Conservation (phyloP, 2,113 vertebrate genomes). For the Crypturellus undulatus region DNA sequence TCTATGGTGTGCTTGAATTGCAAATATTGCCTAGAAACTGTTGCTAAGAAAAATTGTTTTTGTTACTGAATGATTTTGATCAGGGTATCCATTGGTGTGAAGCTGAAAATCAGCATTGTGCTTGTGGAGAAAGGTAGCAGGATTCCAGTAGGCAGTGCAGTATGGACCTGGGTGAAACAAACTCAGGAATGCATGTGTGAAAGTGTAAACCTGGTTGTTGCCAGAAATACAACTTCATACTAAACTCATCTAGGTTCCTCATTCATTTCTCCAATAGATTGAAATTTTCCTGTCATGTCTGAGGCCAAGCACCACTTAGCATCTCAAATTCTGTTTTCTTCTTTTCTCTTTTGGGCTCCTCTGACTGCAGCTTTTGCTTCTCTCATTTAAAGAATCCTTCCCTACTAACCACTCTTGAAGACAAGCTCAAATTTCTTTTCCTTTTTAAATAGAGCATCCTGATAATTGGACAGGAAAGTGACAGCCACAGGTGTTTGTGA, state of each 20-base stretch:
- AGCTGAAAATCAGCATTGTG: neutral
- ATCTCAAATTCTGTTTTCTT: too few relatives aligned
- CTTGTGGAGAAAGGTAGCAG: neutral
- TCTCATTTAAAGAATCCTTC: neutral
- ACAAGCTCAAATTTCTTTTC: neutral
- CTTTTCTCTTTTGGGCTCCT: neutral
- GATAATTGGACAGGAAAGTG: neutral
- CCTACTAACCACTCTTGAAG: neutral
- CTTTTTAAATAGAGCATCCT: neutral
- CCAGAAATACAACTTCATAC: neutral
- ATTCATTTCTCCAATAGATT: fast-evolving
- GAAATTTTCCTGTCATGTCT: neutral
- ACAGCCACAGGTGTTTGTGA: neutral
- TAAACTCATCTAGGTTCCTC: neutral
- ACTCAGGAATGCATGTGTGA: neutral
- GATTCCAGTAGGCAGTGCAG: neutral
- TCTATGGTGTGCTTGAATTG: neutral
- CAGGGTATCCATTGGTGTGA: neutral
- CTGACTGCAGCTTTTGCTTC: neutral
- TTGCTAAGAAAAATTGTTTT: slow-evolving; percentile 42
- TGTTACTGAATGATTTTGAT: neutral
- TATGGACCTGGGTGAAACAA: neutral
- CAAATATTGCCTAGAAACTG: slow-evolving; percentile 25
- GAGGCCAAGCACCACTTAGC: too few relatives aligned
- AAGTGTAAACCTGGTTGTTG: neutral